Conservation (phyloP, 2,113 vertebrate species). For the Poeciliopsis turrubarensis region DNA sequence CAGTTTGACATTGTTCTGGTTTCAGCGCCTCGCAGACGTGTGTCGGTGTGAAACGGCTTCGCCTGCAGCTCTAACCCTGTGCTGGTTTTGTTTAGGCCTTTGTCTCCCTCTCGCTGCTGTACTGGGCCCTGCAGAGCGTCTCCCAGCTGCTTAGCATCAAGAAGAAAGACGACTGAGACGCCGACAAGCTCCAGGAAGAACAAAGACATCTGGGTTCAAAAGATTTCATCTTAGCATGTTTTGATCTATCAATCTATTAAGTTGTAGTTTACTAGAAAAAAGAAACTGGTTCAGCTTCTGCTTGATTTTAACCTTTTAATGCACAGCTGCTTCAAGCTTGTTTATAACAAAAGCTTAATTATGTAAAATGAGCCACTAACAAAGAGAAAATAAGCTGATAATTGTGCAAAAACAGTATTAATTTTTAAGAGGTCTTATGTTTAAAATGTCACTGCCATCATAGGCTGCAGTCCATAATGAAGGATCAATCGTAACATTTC, state of each 20-base stretch:
- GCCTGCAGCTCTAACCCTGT: conserved; percentile 7
- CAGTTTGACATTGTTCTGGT: no score
- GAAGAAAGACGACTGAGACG: conserved; percentile 74
- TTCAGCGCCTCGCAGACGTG: neutral
- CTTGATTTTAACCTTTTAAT: neutral
- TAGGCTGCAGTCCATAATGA: neutral
- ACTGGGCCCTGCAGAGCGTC: conserved; percentile 84
- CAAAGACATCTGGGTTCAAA: neutral
- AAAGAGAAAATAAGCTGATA: neutral
- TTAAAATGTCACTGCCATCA: neutral
- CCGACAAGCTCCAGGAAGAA: neutral
- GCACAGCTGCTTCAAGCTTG: neutral
- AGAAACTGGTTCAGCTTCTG: neutral
- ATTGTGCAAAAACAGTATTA: neutral
- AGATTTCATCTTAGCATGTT: neutral
- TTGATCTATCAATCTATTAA: neutral
- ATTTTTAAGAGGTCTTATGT: neutral
- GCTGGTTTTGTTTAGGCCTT: conserved; percentile 79
- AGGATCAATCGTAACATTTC: neutral
- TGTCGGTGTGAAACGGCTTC: neutral
- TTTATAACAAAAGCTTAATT: neutral
- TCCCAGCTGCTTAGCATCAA: conserved; percentile 64
- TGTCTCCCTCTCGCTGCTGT: conserved; percentile 84
- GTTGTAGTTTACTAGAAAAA: neutral
- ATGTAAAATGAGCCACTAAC: neutral